Evolutionary conservation across 2,113 vertebrate species (phyloP).

Genomic region (Synodontis membranacea): DNA sequence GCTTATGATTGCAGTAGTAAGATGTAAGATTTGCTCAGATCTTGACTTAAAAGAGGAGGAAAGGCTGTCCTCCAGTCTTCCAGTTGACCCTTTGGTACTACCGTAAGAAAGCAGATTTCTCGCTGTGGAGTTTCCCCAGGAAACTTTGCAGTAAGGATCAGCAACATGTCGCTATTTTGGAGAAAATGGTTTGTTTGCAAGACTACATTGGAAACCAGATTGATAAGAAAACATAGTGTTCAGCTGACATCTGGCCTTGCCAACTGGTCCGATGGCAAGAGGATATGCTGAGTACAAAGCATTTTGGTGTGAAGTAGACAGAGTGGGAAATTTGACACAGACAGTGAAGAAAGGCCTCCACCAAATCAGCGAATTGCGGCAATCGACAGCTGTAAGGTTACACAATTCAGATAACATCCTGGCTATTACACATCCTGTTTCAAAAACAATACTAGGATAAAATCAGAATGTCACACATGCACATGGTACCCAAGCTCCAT

Average conservation of each 20-base stretch:
- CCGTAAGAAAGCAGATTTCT: background rate
- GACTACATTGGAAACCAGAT: background rate
- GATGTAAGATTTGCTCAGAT: background rate
- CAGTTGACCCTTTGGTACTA: background rate
- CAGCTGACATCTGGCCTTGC: background rate
- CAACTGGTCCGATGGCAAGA: background rate
- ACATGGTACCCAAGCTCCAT: background rate
- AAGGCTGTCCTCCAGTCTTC: background rate
- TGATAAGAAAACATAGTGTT: background rate
- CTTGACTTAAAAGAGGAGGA: background rate
- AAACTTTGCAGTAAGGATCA: background rate
- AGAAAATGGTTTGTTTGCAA: background rate
- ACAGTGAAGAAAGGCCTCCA: background rate
- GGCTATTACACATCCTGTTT: background rate
- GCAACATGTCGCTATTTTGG: background rate
- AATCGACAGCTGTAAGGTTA: slow-evolving; percentile 3
- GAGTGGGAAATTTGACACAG: background rate
- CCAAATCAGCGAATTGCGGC: background rate
- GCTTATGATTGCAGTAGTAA: background rate
- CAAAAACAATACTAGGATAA: background rate
- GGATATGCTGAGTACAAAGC: background rate
- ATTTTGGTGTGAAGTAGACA: background rate
- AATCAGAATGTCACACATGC: background rate
- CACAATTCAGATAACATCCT: background rate
- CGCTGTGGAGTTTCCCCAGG: background rate